Base-by-base conservation (phyloP, 1,140 invertebrate species). In the Papilio helenus region DNA sequence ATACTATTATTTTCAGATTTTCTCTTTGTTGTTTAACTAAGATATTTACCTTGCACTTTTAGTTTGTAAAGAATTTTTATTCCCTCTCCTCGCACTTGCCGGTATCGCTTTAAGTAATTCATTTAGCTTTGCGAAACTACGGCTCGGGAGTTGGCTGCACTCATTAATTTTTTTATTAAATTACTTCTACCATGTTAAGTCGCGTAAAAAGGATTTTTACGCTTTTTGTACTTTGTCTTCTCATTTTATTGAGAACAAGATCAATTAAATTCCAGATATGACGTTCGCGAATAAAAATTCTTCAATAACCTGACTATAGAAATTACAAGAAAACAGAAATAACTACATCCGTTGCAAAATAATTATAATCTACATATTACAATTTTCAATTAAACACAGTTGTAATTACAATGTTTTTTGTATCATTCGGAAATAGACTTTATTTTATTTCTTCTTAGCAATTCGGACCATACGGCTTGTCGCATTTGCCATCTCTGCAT, bases 401-500 rank as follows among this genome's bases (percentile, higher is more conserved):
- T n/a, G n/a, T 55, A 55, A 46, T 12, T 46, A 46, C 34, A 34
- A 34, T 3, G 34, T 34, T 34, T 34, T 4, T 34, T 34, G 44
- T 12, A 46, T 46, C 14, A 46, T 46, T 46, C 44, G 1, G 14
- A 46, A 16, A 46, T 14, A 2, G 1, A 46, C 44, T 0, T 46
- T 46, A 46, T 46, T 46, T 68, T 0, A 34, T 68, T 16, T 29
- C 12, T 29, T 65, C 26, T 58, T 58, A 76, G 49, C 74, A 76
- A 39, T 76, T 76, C 12, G n/a, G 49, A 20, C 80, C 80, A 49
- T 81, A 81, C 9, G 80, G 72, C 42, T 74, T 81, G 16, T 23
- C 12, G 46, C 76, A 74, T 46, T 79, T 49, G 9, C 72, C 72
- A 34, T 81, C 76, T 9, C 20, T 14, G n/a, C 76, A 81, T 55